Evolutionary conservation across 2,888 invertebrate species (phyloP).

Genomic region (Tipula confusa): DNA sequence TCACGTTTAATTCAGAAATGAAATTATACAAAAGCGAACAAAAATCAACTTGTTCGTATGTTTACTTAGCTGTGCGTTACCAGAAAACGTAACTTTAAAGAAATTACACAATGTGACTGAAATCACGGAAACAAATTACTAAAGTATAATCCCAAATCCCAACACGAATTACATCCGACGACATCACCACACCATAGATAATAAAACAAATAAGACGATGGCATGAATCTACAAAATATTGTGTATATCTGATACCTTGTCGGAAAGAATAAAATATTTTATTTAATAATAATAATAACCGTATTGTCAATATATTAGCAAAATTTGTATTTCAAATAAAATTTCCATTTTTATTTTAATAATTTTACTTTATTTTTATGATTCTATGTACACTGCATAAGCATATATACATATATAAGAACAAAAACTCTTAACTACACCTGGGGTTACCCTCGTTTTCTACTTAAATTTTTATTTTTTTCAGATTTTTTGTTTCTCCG

Average conservation of each 20-base stretch:
- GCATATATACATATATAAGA: not conserved
- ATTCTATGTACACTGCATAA: not conserved
- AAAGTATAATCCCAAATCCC: not conserved
- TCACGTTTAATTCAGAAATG: not conserved
- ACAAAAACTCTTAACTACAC: not conserved
- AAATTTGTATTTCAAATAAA: constrained; percentile 9
- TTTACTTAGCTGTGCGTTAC: not conserved
- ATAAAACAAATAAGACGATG: not conserved
- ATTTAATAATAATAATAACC: not conserved
- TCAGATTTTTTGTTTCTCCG: not conserved
- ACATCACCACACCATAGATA: not conserved
- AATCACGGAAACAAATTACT: not conserved
- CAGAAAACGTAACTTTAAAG: not conserved
- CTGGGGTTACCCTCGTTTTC: constrained; percentile 20
- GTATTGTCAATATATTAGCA: constrained; percentile 6
- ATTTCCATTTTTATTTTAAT: constrained; percentile 17
- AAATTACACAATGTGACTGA: not conserved
- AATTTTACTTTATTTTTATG: constrained; percentile 20
- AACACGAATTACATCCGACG: not conserved
- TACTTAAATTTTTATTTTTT: not conserved
- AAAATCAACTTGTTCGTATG: not conserved
- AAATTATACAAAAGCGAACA: not conserved
- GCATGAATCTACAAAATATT: not conserved
- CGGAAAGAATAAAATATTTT: not conserved
- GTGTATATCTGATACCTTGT: not conserved